These are phyloP conservation scores for Alligator mississippiensis DNA, from an alignment of 2,113 vertebrate genomes.

Conservation along the genomic window DNA sequence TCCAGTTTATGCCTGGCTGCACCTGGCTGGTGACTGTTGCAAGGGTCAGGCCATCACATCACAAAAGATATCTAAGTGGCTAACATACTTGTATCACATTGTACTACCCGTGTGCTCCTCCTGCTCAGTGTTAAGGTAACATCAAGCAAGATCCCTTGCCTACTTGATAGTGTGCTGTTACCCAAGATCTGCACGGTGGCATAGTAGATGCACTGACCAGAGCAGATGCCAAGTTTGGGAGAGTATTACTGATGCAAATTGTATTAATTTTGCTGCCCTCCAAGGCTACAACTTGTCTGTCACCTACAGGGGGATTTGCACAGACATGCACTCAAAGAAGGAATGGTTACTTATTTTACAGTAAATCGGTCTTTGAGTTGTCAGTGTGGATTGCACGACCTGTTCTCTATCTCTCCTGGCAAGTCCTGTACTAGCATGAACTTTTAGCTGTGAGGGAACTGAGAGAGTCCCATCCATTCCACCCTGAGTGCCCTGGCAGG, in stretches of 20 bases:
- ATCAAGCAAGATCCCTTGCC: neutral
- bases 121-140: neutral
- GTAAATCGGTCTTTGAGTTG: neutral
- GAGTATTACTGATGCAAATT: no score
- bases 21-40: no score
- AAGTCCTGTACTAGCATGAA: neutral
- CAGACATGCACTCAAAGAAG: neutral
- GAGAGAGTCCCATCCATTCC: neutral
- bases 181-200: no score
- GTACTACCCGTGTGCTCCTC: neutral
- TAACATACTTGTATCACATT: no score
- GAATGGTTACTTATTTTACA: neutral
- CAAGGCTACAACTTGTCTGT: neutral
- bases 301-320: neutral
- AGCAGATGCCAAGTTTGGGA: no score
- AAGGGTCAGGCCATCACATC: no score
- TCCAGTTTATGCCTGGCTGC: neutral
- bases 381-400: neutral
- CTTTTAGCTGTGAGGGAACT: neutral
- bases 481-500: fast-evolving
- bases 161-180: neutral
- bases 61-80: no score
- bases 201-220: no score
- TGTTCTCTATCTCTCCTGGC: neutral
- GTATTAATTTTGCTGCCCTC: neutral